These are phyloP conservation scores for Dysmachus trigonus DNA, from an alignment of 2,888 invertebrate species.

Conservation along the genomic window DNA sequence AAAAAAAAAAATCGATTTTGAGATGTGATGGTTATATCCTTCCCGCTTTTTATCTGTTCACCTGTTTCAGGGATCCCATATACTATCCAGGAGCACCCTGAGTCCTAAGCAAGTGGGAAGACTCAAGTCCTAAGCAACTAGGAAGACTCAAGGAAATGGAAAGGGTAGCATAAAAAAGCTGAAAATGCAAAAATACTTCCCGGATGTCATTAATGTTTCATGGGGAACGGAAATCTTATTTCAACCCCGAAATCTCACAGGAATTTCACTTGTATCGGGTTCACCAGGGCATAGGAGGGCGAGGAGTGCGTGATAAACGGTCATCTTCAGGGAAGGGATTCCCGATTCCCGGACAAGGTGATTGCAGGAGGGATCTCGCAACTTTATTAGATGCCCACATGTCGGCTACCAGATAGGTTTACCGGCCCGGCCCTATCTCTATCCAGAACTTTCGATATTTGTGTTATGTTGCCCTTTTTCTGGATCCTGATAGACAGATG, in stretches of 20 bases:
- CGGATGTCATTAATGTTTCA: not conserved
- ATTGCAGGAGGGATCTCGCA: not conserved
- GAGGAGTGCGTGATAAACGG: not conserved
- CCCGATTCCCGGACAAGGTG: not conserved
- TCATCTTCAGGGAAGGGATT: not conserved
- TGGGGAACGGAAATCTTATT: not conserved
- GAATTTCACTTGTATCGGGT: not conserved
- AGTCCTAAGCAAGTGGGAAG: not conserved
- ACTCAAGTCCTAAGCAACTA: not conserved
- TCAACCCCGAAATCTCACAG: not conserved
- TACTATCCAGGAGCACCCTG: not conserved
- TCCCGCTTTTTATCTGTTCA: not conserved
- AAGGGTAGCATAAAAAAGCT: not conserved
- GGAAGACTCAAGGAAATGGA: too few relatives aligned
- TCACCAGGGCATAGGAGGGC: not conserved
- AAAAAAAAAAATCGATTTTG: not conserved
- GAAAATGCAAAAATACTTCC: not conserved
- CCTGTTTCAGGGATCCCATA: not conserved
- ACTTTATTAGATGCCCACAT: not conserved
- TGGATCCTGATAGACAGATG: not conserved
- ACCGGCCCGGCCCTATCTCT: too few relatives aligned
- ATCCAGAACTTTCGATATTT: not conserved
- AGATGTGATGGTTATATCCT: not conserved
- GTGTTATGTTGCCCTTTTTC: not conserved
- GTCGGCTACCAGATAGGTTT: not conserved